These are phyloP conservation scores for Neopelma chrysocephalum DNA, from an alignment of 2,797 vertebrate species.

Conservation along the genomic window DNA sequence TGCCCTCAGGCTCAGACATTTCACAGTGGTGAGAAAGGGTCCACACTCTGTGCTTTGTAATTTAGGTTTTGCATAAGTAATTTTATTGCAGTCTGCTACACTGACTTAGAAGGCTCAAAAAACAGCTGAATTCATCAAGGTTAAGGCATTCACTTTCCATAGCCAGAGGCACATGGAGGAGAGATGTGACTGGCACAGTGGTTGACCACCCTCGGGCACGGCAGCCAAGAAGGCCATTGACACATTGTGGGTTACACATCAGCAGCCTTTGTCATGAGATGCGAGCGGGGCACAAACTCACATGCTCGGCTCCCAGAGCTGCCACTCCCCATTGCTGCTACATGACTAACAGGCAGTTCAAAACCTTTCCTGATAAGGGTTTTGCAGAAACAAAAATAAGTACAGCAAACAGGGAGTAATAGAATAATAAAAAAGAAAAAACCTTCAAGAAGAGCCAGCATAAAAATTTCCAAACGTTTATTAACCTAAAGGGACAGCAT, in stretches of 20 bases:
- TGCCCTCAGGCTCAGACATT: not conserved
- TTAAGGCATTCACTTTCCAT: not conserved
- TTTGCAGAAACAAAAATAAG: not conserved
- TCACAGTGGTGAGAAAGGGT: not conserved
- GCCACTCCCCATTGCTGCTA: slow-evolving; percentile 19
- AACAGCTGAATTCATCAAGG: not conserved
- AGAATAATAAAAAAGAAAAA: not conserved
- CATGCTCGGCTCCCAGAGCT: not conserved
- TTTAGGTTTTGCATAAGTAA: not conserved
- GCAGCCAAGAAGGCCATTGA: not conserved
- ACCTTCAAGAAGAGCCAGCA: not conserved
- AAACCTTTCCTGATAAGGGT: not conserved
- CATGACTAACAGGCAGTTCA: slow-evolving; percentile 3
- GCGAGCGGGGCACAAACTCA: not conserved
- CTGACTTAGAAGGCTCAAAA: not conserved
- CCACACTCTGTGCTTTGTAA: not conserved
- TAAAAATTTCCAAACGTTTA: not conserved
- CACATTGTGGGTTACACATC: not conserved
- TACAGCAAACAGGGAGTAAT: not conserved
- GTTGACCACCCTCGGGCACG: not conserved
- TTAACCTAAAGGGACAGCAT: not conserved
- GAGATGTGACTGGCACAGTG: rapidly evolving
- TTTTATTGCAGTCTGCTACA: not conserved
- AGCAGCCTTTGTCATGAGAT: not conserved
- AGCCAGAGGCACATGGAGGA: not conserved